Evolutionary conservation across 2,888 invertebrate genomes (phyloP), one percentile per base, ranked within the genome.

Genomic region (Aradus depressus): DNA sequence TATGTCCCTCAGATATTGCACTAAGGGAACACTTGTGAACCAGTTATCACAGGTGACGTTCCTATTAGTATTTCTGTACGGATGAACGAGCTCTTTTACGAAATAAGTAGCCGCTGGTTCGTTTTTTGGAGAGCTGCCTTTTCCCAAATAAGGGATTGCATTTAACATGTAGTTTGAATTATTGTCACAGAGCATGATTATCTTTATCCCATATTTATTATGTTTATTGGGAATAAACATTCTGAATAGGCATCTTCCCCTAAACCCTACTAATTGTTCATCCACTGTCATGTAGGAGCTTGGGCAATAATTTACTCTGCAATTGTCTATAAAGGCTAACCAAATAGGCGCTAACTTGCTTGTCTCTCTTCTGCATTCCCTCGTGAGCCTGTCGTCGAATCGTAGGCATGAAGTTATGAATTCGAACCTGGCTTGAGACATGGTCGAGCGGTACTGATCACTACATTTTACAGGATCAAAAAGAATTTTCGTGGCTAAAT

Each of bases 181-280:
- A 19, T 16, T 26, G 35, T 52, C 52, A 26, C 52, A 52, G n/a
- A 31, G 18, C 52, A 43, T 49, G 4, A 52, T 49, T 16, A 52
- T 1, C 57, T 61, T 62, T 12, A 62, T 16, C 3, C 60, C 59
- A 47, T 60, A 61, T 43, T 57, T 58, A 23, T 54, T 58, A 3
- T 60, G 56, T 42, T 62, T 61, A n/a, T 45, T 50, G 2, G 57
- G 55, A 12, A 60, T 55, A 44, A 60, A 61, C 37, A 61, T 55
- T 47, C 55, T 51, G 35, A 60, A 61, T 14, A 26, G 22, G 32
- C 58, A 60, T 28, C 57, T 38, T 14, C 60, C 62, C 16, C 56
- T 50, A 51, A 61, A 63, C 21, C 44, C 28, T 21, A 61, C 41
- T 12, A 61, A 34, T 42, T 60, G 59, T 44, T 62, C 58, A 23